Base-by-base conservation (phyloP, 2,888 invertebrate genomes). In the Ornithoptera alexandrae region DNA sequence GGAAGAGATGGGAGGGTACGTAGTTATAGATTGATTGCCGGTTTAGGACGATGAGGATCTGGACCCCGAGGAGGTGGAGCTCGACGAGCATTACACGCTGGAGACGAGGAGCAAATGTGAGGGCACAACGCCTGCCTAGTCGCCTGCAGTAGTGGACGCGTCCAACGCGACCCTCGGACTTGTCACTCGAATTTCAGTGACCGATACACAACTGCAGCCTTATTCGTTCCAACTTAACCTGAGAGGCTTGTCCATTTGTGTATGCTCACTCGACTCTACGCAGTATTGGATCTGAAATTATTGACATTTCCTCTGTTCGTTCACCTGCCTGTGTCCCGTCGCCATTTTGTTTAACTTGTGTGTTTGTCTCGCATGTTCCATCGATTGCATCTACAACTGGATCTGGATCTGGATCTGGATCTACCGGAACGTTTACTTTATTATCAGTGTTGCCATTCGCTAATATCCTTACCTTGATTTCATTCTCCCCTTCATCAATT, bases 101-200 rank as follows among this genome's bases (percentile, higher is more conserved):
- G 97, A 98, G 86, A 97, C 97, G 1, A 94, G 97, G 77, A 98
- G 97, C 93, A 97, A 97, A 95, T 98, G 97, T 97, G 94, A 95
- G 96, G 81, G 59, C 74, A 70, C 73, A 58, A 71, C 63, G 72
- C n/a, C 74, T 71, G 73, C 46, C 71, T 74, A 69, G 72, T 71
- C 73, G 71, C 59, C 39, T 65, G 68, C 67, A 65, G 62, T 68
- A 65, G 42, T 69, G 60, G 60, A 53, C 22, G 61, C 30, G 58
- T 50, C 53, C 61, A 62, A 62, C 65, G 30, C 39, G n/a, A 20
- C 39, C 22, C 17, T 59, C 57, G 63, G 64, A 46, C 10, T 1
- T 65, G 71, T 67, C 67, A 57, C 12, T 53, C 30, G 53, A 24
- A 46, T 53, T 50, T 20, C 56, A 56, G 56, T 56, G 6, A 46